Evolutionary conservation across 1,140 invertebrate genomes (phyloP).

Genomic region (Drosophila dunni): DNA sequence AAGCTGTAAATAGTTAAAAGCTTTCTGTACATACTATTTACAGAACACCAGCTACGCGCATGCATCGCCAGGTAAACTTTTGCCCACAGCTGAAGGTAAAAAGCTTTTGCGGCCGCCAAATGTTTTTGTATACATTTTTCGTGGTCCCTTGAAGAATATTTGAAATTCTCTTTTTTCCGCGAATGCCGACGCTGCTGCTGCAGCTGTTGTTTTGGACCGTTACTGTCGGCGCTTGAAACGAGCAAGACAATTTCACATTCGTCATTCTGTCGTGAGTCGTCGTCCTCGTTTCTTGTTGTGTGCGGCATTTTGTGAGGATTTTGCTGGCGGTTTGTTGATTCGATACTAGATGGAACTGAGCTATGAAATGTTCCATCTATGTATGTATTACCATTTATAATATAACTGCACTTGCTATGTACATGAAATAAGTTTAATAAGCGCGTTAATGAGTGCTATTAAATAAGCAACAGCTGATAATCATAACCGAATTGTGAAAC

Average conservation of each 20-base stretch:
- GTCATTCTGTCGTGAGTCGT: constrained; percentile 73
- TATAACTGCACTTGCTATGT: constrained; percentile 1
- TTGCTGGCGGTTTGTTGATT: constrained; percentile 42
- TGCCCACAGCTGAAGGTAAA: constrained; percentile 67
- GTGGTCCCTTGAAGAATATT: constrained; percentile 17
- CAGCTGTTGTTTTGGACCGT: constrained; percentile 67
- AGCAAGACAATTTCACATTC: constrained; percentile 24
- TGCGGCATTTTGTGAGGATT: constrained; percentile 42
- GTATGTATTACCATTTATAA: constrained; percentile 4
- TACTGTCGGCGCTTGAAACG: constrained; percentile 33
- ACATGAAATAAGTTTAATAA: constrained; percentile 17
- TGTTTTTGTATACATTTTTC: constrained; percentile 56
- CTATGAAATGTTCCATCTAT: constrained; percentile 8
- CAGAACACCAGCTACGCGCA: background rate
- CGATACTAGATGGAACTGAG: constrained; percentile 38
- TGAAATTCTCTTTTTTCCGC: constrained; percentile 45
- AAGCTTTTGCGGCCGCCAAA: constrained; percentile 54
- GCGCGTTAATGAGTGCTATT: constrained; percentile 12
- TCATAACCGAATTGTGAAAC: constrained; percentile 11
- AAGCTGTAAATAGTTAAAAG: constrained; percentile 25
- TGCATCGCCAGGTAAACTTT: constrained; percentile 39
- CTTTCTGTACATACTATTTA: background rate
- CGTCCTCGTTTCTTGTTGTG: constrained; percentile 60
- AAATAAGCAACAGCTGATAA: constrained; percentile 41
- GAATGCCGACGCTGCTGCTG: constrained; percentile 52